phyloP scores from a whole-genome alignment of 2,888 invertebrate species.

The Catotricha subobsoleta region DNA sequence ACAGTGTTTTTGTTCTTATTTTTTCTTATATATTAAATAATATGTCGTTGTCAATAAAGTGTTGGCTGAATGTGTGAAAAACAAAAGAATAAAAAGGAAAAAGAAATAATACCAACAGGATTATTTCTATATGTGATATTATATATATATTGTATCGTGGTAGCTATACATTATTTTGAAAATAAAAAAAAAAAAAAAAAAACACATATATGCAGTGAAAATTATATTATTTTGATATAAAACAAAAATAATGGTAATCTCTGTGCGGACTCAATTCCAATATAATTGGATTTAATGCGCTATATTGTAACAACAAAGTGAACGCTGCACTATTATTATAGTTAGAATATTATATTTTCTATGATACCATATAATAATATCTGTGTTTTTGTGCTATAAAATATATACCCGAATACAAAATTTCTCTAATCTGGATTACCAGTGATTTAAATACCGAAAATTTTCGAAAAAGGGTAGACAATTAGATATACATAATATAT shows the following conservation, averaged over 20 bases:
- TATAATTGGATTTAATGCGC: neutral
- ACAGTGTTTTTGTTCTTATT: no score
- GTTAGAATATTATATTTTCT: no score
- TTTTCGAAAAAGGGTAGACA: neutral
- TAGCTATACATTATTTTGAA: neutral
- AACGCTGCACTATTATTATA: no score
- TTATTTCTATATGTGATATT: neutral
- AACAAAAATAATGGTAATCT: neutral
- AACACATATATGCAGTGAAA: neutral
- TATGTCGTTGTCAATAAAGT: neutral
- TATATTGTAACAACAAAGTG: no score
- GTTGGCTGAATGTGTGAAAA: neutral
- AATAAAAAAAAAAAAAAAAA: neutral
- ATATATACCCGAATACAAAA: neutral
- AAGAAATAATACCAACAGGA: neutral
- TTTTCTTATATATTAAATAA: neutral
- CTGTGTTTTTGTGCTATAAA: neutral
- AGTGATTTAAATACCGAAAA: constrained; percentile 1
- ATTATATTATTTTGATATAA: neutral
- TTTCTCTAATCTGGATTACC: constrained; percentile 1
- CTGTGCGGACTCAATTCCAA: no score
- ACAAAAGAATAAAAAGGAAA: neutral
- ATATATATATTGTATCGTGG: neutral
- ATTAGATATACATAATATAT: neutral
- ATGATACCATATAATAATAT: no score